These are phyloP conservation scores for Cichlasoma orientale DNA, from an alignment of 2,797 vertebrate species.

Conservation along the genomic window DNA sequence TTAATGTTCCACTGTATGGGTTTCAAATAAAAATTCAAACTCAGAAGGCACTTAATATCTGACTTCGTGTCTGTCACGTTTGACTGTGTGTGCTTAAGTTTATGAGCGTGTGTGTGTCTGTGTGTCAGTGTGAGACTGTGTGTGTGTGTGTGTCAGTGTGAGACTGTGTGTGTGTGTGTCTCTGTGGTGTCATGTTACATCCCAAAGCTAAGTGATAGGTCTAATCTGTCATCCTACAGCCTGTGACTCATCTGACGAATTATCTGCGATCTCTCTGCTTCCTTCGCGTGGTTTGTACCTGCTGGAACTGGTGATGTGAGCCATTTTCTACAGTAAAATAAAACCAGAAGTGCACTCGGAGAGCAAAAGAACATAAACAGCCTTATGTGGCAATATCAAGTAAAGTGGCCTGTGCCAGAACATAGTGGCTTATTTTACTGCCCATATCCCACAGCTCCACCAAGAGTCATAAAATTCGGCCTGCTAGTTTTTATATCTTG, in stretches of 20 bases:
- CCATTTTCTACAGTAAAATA: not conserved
- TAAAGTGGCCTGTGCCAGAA: not conserved
- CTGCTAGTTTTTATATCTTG: not conserved
- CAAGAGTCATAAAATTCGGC: not conserved
- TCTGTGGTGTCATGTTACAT: slow-evolving; percentile 53
- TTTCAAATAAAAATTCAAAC: slow-evolving; percentile 13
- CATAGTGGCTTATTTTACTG: not conserved
- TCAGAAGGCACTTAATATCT: slow-evolving; percentile 19
- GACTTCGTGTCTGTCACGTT: slow-evolving; percentile 19
- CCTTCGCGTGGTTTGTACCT: slow-evolving; percentile 39
- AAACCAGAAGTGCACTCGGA: not conserved
- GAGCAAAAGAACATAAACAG: not conserved
- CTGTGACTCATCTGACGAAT: slow-evolving; percentile 66
- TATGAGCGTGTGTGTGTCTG: not conserved
- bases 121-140: not conserved
- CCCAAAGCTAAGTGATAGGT: slow-evolving; percentile 52
- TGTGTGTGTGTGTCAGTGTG: not conserved
- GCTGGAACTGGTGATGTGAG: slow-evolving; percentile 40
- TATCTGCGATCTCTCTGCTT: slow-evolving; percentile 63
- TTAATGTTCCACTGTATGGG: slow-evolving; percentile 2
- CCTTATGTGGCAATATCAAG: not conserved
- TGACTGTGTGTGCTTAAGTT: slow-evolving; percentile 15
- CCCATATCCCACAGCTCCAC: not conserved
- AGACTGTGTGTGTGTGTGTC: slow-evolving; percentile 3
- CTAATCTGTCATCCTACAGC: slow-evolving; percentile 61